A percentile compares a stretch with the other conserved stretches of the same genome.
phyloP scores from a whole-genome alignment of 2,888 invertebrate genomes.

The Gnatocerus cornutus region DNA sequence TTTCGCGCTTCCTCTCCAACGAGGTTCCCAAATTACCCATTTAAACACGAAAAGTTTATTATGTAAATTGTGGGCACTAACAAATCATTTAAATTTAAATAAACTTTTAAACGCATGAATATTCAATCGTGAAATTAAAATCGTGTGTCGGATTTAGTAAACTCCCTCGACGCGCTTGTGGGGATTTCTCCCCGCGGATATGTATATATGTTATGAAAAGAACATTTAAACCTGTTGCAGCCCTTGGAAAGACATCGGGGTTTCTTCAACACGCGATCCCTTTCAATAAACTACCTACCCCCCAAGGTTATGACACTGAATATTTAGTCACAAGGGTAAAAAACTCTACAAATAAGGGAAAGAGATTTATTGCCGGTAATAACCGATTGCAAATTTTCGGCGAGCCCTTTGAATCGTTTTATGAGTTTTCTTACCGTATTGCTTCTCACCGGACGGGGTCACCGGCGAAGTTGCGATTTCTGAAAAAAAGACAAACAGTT shows the following conservation, averaged over 20 bases:
- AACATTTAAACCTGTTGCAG: constrained; percentile 69
- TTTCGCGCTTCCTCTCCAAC: background rate
- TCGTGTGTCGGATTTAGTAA: constrained; percentile 2
- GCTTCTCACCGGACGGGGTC: constrained; percentile 63
- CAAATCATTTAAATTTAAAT: constrained; percentile 53
- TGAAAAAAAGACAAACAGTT: constrained; percentile 59
- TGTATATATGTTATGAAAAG: constrained; percentile 66
- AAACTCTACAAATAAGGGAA: constrained; percentile 54
- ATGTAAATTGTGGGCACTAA: constrained; percentile 46
- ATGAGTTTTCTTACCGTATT: constrained; percentile 66
- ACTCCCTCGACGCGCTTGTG: constrained; percentile 47
- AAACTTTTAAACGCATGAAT: constrained; percentile 49
- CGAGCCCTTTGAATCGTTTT: constrained; percentile 23
- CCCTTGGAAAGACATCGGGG: constrained; percentile 58
- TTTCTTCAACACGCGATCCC: constrained; percentile 59
- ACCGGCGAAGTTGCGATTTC: constrained; percentile 66
- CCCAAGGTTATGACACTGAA: constrained; percentile 63
- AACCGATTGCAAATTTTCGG: constrained; percentile 49
- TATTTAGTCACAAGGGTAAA: constrained; percentile 57
- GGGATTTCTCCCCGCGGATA: constrained; percentile 53
- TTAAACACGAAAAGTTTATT: constrained; percentile 32
- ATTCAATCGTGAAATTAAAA: constrained; percentile 51
- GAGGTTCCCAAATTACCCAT: constrained; percentile 30
- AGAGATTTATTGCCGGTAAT: constrained; percentile 53
- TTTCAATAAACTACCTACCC: constrained; percentile 61